Evolutionary conservation across 2,888 invertebrate genomes (phyloP).

Genomic region (Operophtera brumata): DNA sequence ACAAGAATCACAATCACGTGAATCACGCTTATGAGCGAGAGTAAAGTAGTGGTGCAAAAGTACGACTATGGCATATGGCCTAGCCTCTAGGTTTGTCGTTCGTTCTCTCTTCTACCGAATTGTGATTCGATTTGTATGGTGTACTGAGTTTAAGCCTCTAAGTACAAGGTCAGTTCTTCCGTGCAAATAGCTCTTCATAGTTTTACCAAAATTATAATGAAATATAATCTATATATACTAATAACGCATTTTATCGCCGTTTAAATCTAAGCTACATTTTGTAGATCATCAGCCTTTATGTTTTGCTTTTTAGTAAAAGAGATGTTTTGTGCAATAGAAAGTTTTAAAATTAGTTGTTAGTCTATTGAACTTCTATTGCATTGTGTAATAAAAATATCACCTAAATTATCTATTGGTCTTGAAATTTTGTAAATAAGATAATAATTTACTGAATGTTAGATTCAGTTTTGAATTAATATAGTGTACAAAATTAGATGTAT

Average conservation of each 20-base stretch:
- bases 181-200: constrained; percentile 31
- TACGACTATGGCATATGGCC: too few relatives aligned
- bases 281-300: constrained; percentile 4
- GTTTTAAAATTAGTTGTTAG: constrained; percentile 7
- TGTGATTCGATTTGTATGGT: too few relatives aligned
- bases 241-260: constrained; percentile 17
- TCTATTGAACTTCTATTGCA: constrained; percentile 4
- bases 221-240: neutral
- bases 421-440: constrained; percentile 27
- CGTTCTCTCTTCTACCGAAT: too few relatives aligned
- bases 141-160: too few relatives aligned
- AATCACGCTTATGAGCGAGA: too few relatives aligned
- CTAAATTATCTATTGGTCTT: neutral
- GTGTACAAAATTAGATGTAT: constrained; percentile 47
- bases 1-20: neutral
- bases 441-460: constrained; percentile 25
- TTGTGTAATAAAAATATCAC: neutral
- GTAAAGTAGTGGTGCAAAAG: too few relatives aligned
- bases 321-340: constrained; percentile 40
- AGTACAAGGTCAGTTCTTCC: constrained; percentile 36
- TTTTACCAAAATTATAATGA: neutral
- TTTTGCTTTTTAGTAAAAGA: neutral
- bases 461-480: constrained; percentile 32
- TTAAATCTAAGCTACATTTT: constrained; percentile 6
- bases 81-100: too few relatives aligned